Conservation (phyloP, 2,888 invertebrate genomes). For the Aphidius colemani region DNA sequence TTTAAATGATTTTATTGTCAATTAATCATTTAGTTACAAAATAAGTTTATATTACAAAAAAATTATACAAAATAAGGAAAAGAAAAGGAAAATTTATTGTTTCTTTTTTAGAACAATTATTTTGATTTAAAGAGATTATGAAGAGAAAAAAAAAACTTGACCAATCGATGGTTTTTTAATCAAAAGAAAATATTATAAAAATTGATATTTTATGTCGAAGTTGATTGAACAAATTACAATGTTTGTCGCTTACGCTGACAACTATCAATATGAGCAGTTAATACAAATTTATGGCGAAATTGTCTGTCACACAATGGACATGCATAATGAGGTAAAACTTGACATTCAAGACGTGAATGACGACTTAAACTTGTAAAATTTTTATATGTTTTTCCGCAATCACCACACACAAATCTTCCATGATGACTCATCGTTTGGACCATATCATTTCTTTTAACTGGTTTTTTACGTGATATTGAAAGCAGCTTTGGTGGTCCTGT, state of each 20-base stretch:
- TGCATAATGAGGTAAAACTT: constrained; percentile 54
- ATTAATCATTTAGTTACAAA: too few species aligned
- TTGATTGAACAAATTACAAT: too few species aligned
- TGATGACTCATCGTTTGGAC: constrained; percentile 22
- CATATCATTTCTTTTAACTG: constrained; percentile 10
- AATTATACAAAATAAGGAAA: too few species aligned
- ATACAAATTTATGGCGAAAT: constrained; percentile 60
- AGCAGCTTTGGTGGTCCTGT: background rate
- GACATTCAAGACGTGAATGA: constrained; percentile 61
- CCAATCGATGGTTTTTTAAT: too few species aligned
- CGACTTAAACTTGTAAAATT: constrained; percentile 57
- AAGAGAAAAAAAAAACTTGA: too few species aligned
- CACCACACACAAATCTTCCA: constrained; percentile 50
- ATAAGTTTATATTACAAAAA: too few species aligned
- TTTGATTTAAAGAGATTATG: too few species aligned
- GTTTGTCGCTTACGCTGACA: constrained; percentile 43
- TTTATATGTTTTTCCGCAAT: constrained; percentile 58
- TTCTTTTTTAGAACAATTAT: too few species aligned
- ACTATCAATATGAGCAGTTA: constrained; percentile 53
- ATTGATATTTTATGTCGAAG: too few species aligned
- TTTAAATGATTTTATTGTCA: too few species aligned
- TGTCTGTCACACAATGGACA: constrained; percentile 59
- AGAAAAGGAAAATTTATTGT: too few species aligned
- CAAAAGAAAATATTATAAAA: too few species aligned
- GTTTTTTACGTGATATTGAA: background rate